phyloP scores from a whole-genome alignment of 2,113 vertebrate genomes.

The Gila orcuttii region DNA sequence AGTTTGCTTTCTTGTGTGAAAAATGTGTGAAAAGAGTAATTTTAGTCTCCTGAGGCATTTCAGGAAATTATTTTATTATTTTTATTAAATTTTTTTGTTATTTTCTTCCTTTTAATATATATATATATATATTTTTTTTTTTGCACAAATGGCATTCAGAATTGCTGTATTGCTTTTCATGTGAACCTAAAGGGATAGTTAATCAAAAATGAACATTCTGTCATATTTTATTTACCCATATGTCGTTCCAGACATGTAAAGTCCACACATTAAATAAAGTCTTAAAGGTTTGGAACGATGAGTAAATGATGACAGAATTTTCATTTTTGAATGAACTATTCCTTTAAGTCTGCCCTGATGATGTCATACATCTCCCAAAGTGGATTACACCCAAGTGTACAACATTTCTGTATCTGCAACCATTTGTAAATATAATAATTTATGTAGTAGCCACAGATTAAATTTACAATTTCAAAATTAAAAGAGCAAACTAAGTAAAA shows the following conservation, averaged over 20 bases:
- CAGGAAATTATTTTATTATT: neutral
- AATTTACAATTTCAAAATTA: constrained; percentile 18
- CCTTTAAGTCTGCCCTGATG: constrained; percentile 13
- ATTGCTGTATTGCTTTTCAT: constrained; percentile 11
- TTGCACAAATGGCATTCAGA: neutral
- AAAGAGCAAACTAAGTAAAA: neutral
- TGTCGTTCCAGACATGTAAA: neutral
- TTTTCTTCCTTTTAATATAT: neutral
- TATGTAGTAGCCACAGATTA: neutral
- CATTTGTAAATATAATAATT: constrained; percentile 42
- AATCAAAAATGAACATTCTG: neutral
- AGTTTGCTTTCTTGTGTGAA: neutral
- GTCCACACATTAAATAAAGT: neutral
- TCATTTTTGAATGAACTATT: neutral
- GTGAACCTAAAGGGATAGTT: neutral
- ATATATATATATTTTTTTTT: neutral
- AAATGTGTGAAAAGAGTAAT: neutral
- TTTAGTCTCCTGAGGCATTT: neutral
- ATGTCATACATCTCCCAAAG: constrained; percentile 27
- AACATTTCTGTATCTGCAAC: constrained; percentile 28
- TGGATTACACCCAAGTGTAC: constrained; percentile 28
- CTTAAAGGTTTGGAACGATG: neutral
- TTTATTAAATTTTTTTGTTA: neutral
- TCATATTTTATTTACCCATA: neutral
- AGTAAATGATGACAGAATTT: neutral